Conservation (phyloP, 2,797 vertebrate genomes). For the Triplophysa yarkandensis region DNA sequence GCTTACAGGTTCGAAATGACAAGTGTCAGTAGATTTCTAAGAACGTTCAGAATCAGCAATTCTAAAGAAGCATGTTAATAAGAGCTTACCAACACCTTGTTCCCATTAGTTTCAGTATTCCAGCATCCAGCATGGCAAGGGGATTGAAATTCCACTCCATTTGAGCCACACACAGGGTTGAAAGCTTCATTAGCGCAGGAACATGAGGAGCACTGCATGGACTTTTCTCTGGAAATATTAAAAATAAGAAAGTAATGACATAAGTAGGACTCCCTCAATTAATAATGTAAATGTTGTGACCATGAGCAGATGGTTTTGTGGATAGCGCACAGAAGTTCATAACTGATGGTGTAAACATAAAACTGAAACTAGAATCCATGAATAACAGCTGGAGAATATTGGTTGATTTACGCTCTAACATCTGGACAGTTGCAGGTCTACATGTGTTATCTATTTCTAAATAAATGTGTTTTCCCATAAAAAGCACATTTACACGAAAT, state of each 20-base stretch:
- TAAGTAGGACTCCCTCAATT: no score
- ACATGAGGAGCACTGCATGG: slow-evolving; percentile 70
- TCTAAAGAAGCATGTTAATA: slow-evolving; percentile 1
- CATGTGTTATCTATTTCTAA: not conserved
- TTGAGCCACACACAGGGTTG: slow-evolving; percentile 85
- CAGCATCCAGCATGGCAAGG: slow-evolving; percentile 88
- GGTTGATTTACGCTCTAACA: no score
- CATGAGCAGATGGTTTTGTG: no score
- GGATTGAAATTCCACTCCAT: slow-evolving; percentile 80
- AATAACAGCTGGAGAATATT: no score
- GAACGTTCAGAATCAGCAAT: not conserved
- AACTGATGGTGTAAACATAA: no score
- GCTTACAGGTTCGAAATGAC: no score
- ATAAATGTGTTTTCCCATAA: not conserved
- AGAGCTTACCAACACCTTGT: slow-evolving; percentile 66
- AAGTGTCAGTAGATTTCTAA: no score
- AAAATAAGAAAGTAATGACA: not conserved
- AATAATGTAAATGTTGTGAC: no score
- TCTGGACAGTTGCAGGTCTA: no score
- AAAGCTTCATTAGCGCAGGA: slow-evolving; percentile 75
- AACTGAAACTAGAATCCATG: not conserved
- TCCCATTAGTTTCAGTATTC: not conserved
- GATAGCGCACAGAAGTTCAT: no score
- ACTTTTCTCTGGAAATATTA: not conserved
- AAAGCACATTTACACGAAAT: not conserved